Conservation (phyloP, 2,888 invertebrate species). For the Campoletis raptor region DNA sequence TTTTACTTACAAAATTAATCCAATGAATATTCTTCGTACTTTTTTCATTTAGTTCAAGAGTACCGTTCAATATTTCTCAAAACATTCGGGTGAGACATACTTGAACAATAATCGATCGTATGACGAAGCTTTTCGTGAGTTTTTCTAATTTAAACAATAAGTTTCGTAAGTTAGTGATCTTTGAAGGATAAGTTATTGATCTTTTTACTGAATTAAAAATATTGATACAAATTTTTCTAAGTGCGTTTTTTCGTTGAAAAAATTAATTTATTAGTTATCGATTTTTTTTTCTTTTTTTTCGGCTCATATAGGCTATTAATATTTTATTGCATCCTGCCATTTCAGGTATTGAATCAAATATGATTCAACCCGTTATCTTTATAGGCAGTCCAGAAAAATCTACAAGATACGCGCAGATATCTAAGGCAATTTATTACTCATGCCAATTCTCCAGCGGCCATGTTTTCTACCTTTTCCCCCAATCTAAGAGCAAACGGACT, state of each 20-base stretch:
- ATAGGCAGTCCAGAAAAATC: constrained; percentile 34
- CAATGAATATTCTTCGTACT: background rate
- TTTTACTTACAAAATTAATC: background rate
- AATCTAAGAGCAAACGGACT: constrained; percentile 55
- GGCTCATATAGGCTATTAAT: background rate
- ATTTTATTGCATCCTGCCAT: background rate
- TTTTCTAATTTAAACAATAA: background rate
- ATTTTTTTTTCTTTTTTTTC: background rate
- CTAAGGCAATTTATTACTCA: constrained; percentile 46
- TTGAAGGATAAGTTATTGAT: background rate
- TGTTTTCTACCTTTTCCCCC: constrained; percentile 12
- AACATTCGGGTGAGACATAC: background rate
- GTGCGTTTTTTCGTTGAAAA: background rate
- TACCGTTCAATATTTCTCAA: background rate
- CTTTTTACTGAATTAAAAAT: background rate
- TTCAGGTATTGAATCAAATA: constrained; percentile 1
- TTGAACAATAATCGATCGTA: background rate
- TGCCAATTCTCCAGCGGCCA: constrained; percentile 19
- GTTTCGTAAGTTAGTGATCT: background rate
- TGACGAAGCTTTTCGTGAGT: background rate
- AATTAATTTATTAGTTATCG: background rate
- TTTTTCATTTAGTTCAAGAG: background rate
- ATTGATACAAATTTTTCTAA: background rate
- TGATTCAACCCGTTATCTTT: constrained; percentile 7
- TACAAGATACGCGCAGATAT: constrained; percentile 1